These are phyloP conservation scores for Gnatocerus cornutus DNA, from an alignment of 2,888 invertebrate genomes.

Conservation along the genomic window DNA sequence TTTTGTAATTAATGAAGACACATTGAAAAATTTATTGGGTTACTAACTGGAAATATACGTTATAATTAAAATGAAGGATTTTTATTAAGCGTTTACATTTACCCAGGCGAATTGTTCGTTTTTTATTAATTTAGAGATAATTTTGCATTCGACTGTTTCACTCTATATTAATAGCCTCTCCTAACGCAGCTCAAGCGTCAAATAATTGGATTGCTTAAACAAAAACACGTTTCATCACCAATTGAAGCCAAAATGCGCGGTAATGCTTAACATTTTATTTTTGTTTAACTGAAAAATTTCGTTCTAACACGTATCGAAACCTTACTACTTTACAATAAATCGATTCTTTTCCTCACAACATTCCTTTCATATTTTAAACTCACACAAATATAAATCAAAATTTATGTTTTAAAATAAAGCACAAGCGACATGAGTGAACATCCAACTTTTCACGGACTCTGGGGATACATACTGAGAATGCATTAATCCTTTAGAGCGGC, in stretches of 20 bases:
- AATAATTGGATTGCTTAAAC: slow-evolving; percentile 60
- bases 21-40: slow-evolving; percentile 68
- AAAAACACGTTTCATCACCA: slow-evolving; percentile 57
- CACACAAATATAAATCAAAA: slow-evolving; percentile 25
- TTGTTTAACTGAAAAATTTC: slow-evolving; percentile 41
- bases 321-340: not conserved
- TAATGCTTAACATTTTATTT: slow-evolving; percentile 46
- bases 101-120: slow-evolving; percentile 27
- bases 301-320: slow-evolving; percentile 15
- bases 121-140: slow-evolving; percentile 48
- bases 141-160: slow-evolving; percentile 50
- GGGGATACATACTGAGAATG: slow-evolving; percentile 22
- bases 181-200: slow-evolving; percentile 54
- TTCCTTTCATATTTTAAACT: not conserved
- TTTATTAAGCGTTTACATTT: slow-evolving; percentile 47
- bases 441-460: slow-evolving; percentile 17
- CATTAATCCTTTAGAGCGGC: slow-evolving; percentile 28
- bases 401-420: slow-evolving; percentile 22
- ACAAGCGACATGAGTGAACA: slow-evolving; percentile 8
- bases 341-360: too few species aligned
- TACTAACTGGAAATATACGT: slow-evolving; percentile 76
- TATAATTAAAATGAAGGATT: slow-evolving; percentile 57
- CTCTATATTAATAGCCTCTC: slow-evolving; percentile 49
- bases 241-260: slow-evolving; percentile 48
- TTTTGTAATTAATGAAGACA: slow-evolving; percentile 51